Percentiles rank a stretch among this genome's conserved stretches.
Evolutionary conservation across 2,797 vertebrate genomes (phyloP).

Genomic region (Squalus acanthias): DNA sequence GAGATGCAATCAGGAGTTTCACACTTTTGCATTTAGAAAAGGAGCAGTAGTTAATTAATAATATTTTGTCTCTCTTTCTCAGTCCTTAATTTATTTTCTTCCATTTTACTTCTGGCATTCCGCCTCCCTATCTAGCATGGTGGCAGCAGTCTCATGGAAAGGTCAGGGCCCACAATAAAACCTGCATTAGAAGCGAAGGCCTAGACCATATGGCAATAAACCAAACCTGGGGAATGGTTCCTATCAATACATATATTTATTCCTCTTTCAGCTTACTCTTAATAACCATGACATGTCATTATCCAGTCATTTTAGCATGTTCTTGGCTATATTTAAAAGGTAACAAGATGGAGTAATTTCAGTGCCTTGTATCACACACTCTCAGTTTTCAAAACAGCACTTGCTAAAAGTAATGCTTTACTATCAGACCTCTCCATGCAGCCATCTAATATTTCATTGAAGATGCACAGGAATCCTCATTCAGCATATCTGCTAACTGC

Average conservation of each 20-base stretch:
- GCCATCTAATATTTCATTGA: background rate
- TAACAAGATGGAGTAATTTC: background rate
- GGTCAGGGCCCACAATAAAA: background rate
- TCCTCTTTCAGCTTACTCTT: background rate
- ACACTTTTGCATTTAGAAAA: background rate
- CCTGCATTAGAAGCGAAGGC: background rate
- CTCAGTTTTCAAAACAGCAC: background rate
- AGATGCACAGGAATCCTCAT: background rate
- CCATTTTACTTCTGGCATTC: background rate
- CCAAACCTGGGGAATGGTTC: background rate
- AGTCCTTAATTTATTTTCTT: background rate
- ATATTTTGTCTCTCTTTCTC: constrained; percentile 1
- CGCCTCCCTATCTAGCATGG: background rate
- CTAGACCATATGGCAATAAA: background rate
- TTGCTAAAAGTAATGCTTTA: background rate
- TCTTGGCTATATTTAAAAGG: background rate
- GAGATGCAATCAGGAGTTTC: constrained; percentile 47
- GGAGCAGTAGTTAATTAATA: background rate
- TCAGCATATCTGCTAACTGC: background rate
- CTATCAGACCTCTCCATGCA: too few relatives aligned
- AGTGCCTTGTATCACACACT: background rate
- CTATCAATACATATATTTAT: background rate
- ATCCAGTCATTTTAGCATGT: background rate
- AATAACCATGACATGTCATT: background rate
- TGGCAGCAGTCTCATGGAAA: background rate